phyloP scores from a whole-genome alignment of 2,113 vertebrate species.

The Pogonocichla stellata region DNA sequence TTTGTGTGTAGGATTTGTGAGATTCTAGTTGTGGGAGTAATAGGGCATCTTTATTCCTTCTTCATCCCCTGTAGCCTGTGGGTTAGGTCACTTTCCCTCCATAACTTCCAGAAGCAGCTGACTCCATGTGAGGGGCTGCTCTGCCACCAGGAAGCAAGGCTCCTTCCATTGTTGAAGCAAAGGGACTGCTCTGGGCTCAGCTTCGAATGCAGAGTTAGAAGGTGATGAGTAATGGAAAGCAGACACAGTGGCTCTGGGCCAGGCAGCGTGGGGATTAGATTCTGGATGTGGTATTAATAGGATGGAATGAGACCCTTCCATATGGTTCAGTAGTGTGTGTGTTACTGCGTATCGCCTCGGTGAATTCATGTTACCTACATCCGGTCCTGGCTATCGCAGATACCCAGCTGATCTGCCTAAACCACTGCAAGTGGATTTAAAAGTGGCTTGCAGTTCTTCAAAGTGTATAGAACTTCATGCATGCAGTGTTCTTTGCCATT shows the following conservation, averaged over 20 bases:
- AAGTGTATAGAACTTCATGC: background rate
- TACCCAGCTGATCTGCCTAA: background rate
- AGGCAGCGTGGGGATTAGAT: background rate
- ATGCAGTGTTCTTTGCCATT: background rate
- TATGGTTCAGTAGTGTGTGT: background rate
- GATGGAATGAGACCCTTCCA: background rate
- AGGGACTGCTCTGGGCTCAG: background rate
- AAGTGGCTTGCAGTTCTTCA: background rate
- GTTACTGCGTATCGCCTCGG: fast-evolving
- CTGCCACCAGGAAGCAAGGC: background rate
- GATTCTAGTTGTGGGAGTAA: background rate
- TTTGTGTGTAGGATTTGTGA: background rate
- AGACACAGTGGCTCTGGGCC: background rate
- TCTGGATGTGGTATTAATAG: background rate
- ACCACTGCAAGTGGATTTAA: background rate
- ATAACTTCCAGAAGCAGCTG: background rate
- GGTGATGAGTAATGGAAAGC: background rate
- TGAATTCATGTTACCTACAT: background rate
- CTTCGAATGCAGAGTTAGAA: background rate
- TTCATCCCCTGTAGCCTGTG: background rate
- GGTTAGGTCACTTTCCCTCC: background rate
- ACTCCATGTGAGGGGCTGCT: background rate
- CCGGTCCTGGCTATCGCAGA: background rate
- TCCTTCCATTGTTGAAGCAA: background rate
- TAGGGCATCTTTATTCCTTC: background rate